A percentile compares a stretch with the other conserved stretches of the same genome.
phyloP scores from a whole-genome alignment of 2,888 invertebrate species.

The Cephus spinipes region DNA sequence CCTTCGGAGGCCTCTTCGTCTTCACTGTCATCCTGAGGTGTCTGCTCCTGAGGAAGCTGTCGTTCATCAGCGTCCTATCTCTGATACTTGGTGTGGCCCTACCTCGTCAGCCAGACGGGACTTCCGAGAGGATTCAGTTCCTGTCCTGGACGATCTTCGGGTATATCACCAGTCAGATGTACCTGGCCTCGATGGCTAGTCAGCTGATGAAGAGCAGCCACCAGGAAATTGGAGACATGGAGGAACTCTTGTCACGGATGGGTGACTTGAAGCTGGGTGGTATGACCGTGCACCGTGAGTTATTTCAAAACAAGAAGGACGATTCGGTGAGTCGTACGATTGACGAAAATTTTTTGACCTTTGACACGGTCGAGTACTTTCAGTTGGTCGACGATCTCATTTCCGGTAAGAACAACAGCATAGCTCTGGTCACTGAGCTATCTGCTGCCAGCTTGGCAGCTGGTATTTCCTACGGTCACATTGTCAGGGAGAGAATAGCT shows the following conservation, averaged over 20 bases:
- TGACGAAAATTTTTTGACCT: slow-evolving; percentile 2
- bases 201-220: slow-evolving; percentile 47
- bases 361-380: slow-evolving; percentile 4
- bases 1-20: slow-evolving; percentile 37
- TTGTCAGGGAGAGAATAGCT: slow-evolving; percentile 11
- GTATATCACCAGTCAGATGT: slow-evolving; percentile 51
- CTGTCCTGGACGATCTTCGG: slow-evolving; percentile 55
- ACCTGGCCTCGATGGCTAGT: slow-evolving; percentile 56
- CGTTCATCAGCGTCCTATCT: slow-evolving; percentile 46
- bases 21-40: slow-evolving; percentile 38
- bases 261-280: slow-evolving; percentile 45
- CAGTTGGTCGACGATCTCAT: background rate
- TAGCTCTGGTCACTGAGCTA: slow-evolving; percentile 13
- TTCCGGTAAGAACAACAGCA: slow-evolving; percentile 5
- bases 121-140: slow-evolving; percentile 49
- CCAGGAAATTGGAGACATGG: slow-evolving; percentile 41
- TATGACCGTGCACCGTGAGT: slow-evolving; percentile 30
- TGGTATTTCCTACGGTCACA: background rate
- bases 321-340: slow-evolving; percentile 58
- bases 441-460: background rate
- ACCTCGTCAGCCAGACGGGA: slow-evolving; percentile 38
- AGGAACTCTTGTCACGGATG: slow-evolving; percentile 33
- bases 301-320: slow-evolving; percentile 66
- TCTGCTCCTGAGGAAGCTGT: slow-evolving; percentile 38
- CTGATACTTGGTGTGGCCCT: slow-evolving; percentile 46